phyloP scores from a whole-genome alignment of 2,113 vertebrate species.

The Oenanthe oenanthe region DNA sequence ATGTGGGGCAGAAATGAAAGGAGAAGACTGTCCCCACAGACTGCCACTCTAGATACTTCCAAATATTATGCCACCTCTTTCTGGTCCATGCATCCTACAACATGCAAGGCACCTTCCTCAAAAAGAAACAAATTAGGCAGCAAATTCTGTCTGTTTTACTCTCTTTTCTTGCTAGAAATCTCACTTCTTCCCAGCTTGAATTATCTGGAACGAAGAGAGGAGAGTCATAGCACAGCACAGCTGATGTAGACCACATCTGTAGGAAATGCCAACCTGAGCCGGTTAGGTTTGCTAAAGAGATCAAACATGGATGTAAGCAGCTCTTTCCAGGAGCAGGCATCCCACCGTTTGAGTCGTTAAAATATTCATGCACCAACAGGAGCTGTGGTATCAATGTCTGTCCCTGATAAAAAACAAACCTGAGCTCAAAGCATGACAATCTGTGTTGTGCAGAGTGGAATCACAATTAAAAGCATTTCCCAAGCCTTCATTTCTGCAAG shows the following conservation, averaged over 20 bases:
- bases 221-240: background rate
- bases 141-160: background rate
- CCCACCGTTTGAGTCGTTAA: background rate
- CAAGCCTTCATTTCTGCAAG: background rate
- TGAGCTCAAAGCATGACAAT: slow-evolving; percentile 40
- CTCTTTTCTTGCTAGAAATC: background rate
- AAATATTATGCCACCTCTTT: background rate
- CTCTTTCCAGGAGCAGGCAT: slow-evolving; percentile 50
- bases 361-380: slow-evolving; percentile 59
- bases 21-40: background rate
- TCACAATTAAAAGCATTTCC: slow-evolving; percentile 12
- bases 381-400: slow-evolving; percentile 38
- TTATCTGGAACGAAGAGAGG: background rate
- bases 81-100: background rate
- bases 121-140: background rate
- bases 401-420: slow-evolving; percentile 45
- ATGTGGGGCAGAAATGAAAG: background rate
- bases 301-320: slow-evolving; percentile 19
- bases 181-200: background rate
- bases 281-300: background rate
- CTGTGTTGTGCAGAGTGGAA: background rate
- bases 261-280: slow-evolving; percentile 30
- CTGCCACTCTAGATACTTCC: background rate
- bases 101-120: background rate
- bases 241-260: background rate